Percentiles rank a stretch among this genome's conserved stretches.
Conservation (phyloP, 1,140 invertebrate species). For the Carposina sasakii region DNA sequence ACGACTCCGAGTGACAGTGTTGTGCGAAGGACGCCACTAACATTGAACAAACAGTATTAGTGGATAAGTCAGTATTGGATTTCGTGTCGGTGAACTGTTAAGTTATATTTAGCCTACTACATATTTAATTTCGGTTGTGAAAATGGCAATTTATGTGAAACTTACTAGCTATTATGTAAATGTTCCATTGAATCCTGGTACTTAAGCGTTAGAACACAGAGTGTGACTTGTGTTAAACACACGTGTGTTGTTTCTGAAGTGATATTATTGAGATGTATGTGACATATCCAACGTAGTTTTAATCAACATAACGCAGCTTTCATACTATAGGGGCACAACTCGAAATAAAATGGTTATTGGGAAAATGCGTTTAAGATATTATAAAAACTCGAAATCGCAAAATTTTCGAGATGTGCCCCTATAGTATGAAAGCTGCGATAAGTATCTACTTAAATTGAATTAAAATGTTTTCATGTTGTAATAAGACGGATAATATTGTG, state of each 20-base stretch:
- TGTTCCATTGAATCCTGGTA: slow-evolving; percentile 54
- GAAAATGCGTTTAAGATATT: no score
- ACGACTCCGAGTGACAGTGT: slow-evolving; percentile 58
- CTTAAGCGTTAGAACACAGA: slow-evolving; percentile 49
- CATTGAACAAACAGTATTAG: no score
- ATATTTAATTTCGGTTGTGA: slow-evolving; percentile 73
- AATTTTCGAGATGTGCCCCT: no score
- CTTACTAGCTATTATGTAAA: slow-evolving; percentile 60
- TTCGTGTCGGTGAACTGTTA: slow-evolving; percentile 49
- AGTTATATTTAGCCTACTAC: slow-evolving; percentile 58
- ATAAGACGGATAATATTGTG: no score
- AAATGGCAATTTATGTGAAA: slow-evolving; percentile 70
- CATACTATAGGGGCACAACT: no score
- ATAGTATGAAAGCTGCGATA: no score
- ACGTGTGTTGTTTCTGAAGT: slow-evolving; percentile 54
- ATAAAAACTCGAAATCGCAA: no score
- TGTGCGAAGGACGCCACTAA: slow-evolving; percentile 57
- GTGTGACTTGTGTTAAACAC: slow-evolving; percentile 65
- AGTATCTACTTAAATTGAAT: no score
- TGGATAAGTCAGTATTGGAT: no score
- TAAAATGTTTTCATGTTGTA: no score
- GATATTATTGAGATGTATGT: slow-evolving; percentile 44
- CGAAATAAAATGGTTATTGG: no score
- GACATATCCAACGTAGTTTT: slow-evolving; percentile 49
- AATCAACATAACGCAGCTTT: no score